These are phyloP conservation scores for Arbacia lixula DNA, from an alignment of 53 echinoderm and acorn worm species.

Conservation along the genomic window DNA sequence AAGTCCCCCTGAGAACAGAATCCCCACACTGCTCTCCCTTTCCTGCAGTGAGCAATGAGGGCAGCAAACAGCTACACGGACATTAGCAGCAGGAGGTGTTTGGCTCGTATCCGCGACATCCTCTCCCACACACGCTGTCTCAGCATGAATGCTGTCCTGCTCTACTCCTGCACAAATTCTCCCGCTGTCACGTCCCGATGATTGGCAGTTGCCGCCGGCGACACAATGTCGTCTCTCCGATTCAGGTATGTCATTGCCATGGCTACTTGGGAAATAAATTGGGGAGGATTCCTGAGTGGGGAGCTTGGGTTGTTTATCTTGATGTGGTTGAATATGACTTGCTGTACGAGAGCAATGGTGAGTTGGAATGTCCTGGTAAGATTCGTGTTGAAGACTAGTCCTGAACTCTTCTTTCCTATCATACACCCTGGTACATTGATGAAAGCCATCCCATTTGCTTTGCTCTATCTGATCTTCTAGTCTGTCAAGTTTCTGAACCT, in stretches of 20 bases:
- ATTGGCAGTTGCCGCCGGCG: not conserved
- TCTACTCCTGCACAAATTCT: not conserved
- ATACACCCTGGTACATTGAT: no score
- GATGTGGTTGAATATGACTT: no score
- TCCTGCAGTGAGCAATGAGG: constrained; percentile 3
- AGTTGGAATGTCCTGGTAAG: no score
- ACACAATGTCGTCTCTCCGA: not conserved
- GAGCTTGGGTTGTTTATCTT: no score
- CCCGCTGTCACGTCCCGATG: not conserved
- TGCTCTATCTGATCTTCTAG: no score
- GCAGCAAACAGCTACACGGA: constrained; percentile 45
- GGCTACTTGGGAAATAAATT: not conserved
- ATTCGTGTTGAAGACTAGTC: no score
- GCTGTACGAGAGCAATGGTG: no score
- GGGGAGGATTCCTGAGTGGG: not conserved
- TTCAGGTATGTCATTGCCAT: not conserved
- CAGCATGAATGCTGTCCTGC: not conserved
- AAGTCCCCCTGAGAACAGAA: constrained; percentile 94
- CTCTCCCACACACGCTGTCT: not conserved
- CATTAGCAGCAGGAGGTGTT: no score
- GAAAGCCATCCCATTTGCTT: no score
- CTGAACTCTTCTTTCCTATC: no score
- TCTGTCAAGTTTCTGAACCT: no score
- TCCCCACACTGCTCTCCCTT: constrained; percentile 63
- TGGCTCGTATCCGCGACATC: no score